A percentile compares a stretch with the other conserved stretches of the same genome.
phyloP scores from a whole-genome alignment of 2,797 vertebrate genomes.

The Epinephelus coioides region DNA sequence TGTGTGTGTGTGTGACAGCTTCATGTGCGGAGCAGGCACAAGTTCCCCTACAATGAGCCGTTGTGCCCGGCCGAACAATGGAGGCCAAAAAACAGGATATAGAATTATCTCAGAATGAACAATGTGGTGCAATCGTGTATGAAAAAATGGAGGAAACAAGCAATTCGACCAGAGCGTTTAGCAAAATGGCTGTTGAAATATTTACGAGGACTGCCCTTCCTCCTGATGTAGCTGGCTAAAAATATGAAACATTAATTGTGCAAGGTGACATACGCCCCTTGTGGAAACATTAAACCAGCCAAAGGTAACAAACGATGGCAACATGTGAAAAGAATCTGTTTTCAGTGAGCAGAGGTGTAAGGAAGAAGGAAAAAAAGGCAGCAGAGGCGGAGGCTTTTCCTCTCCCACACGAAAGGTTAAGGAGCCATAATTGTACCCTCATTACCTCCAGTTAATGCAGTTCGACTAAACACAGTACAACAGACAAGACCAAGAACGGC shows the following conservation, averaged over 20 bases:
- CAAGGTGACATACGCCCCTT: conserved; percentile 40
- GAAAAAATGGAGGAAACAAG: conserved; percentile 63
- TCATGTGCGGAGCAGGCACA: conserved; percentile 49
- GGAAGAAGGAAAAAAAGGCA: background rate
- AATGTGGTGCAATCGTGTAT: conserved; percentile 16
- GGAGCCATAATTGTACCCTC: conserved; percentile 64
- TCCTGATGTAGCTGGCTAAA: conserved; percentile 32
- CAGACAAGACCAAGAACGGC: conserved; percentile 36
- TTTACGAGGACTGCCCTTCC: conserved; percentile 55
- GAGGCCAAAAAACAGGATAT: conserved; percentile 41
- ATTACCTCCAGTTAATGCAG: conserved; percentile 63
- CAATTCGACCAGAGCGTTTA: conserved; percentile 48
- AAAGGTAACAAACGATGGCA: conserved; percentile 60
- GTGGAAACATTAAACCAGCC: conserved; percentile 55
- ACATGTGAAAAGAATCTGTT: conserved; percentile 47
- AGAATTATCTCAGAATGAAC: conserved; percentile 34
- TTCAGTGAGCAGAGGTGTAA: conserved; percentile 15
- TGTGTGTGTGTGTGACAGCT: conserved; percentile 65
- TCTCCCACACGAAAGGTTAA: conserved; percentile 58
- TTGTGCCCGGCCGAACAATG: conserved; percentile 50
- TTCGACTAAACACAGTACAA: conserved; percentile 55
- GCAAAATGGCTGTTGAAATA: conserved; percentile 69
- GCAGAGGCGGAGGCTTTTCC: conserved; percentile 36
- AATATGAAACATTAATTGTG: conserved; percentile 50
- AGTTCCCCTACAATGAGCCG: conserved; percentile 34